phyloP scores from a whole-genome alignment of 2,113 vertebrate species.

The Petrocephalus microphthalmus region DNA sequence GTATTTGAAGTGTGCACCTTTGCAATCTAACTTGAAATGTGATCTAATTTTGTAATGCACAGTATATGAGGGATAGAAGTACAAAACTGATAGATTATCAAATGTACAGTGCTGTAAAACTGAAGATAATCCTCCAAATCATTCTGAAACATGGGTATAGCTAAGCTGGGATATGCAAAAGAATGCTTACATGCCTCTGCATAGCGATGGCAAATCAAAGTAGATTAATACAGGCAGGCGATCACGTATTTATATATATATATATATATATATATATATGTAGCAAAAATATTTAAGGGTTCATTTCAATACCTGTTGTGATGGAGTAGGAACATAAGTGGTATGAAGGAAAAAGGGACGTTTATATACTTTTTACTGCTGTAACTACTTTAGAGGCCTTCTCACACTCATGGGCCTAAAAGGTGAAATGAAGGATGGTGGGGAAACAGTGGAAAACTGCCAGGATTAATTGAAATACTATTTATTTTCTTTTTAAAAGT shows the following conservation, averaged over 20 bases:
- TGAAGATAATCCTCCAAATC: not conserved
- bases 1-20: not conserved
- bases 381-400: no score
- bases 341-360: not conserved
- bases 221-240: not conserved
- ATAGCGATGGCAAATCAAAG: not conserved
- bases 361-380: not conserved
- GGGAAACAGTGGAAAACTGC: constrained; percentile 9
- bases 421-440: not conserved
- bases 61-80: not conserved
- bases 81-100: not conserved
- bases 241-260: not conserved
- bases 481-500: constrained; percentile 32
- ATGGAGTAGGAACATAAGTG: not conserved
- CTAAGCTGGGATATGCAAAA: not conserved
- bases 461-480: constrained; percentile 33
- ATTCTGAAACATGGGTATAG: not conserved
- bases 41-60: not conserved
- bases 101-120: not conserved
- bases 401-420: not conserved
- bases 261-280: no score
- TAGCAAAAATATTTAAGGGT: not conserved
- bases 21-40: not conserved
- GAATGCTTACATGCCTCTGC: not conserved
- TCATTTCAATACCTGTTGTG: not conserved